Evolutionary conservation across 2,888 invertebrate genomes (phyloP), one percentile per base, ranked within the genome.

Genomic region (Melieria crassipennis): DNA sequence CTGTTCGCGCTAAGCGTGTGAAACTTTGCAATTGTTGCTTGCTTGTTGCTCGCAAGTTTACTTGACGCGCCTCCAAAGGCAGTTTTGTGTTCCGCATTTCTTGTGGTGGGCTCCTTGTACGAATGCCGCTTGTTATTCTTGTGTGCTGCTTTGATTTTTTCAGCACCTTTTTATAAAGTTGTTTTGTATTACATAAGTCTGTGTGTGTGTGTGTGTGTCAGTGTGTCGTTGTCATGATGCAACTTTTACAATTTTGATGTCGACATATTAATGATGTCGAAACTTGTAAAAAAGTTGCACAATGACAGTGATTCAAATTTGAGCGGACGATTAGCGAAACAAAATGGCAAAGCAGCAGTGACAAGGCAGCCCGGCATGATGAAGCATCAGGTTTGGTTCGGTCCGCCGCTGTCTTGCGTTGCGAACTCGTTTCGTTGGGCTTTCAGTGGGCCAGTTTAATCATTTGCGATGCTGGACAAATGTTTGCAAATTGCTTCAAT

Each of bases 231-330:
- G 16, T 13, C 1, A 16, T 10, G 9, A 10, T 46, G 48, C 46
- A 62, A 46, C 13, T 62, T 62, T 16, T 46, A 16, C 7, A 13
- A 45, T 62, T 62, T 62, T 47, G 30, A 47, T 60, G 47, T 56
- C 42, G 70, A 52, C 68, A 71, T 64, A 71, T 71, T 71, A 71
- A 64, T 68, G 60, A 68, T 71, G 67, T 68, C 63, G 50, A 63
- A 64, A 68, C 45, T 50, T 63, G 58, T 67, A 48, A 67, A 64
- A 67, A 71, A 61, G 16, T 70, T 65, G 46, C 11, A 57, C 57
- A 47, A 58, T 64, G 64, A 57, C 69, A 64, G 64, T 58, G 64
- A 69, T 69, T 69, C 55, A 64, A 70, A 70, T 43, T 63, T 69
- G 48, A 16, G 46, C 16, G 45, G 46, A 50, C 64, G 48, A 30